A percentile compares a stretch with the other conserved stretches of the same genome.
These are phyloP conservation scores for Eidolon dupreanum DNA, from an alignment of 2,797 vertebrate genomes.

Conservation along the genomic window DNA sequence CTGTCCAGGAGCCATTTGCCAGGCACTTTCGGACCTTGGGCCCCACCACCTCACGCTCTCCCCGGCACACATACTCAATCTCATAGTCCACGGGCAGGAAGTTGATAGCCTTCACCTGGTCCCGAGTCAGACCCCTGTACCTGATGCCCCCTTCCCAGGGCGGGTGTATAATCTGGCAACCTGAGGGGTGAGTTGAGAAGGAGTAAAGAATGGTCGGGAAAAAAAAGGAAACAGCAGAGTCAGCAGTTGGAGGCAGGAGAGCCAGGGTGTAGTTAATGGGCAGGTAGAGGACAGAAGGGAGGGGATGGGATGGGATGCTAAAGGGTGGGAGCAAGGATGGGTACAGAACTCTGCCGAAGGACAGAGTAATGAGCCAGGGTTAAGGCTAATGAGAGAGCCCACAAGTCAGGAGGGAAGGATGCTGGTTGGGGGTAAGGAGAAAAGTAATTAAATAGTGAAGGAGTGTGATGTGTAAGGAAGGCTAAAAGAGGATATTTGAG, in stretches of 20 bases:
- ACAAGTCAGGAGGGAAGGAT: not conserved
- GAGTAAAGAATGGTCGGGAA: not conserved
- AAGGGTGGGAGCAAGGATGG: not conserved
- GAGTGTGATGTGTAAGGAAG: not conserved
- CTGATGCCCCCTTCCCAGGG: slow-evolving; percentile 95
- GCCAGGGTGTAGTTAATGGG: slow-evolving; percentile 37
- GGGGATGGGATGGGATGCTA: not conserved
- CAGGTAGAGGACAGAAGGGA: not conserved
- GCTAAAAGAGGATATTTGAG: not conserved
- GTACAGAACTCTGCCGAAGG: not conserved
- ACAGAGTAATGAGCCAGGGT: not conserved
- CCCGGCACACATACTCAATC: slow-evolving; percentile 96
- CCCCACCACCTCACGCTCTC: slow-evolving; percentile 93
- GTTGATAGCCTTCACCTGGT: slow-evolving; percentile 93
- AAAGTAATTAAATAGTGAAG: not conserved
- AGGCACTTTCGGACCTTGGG: slow-evolving; percentile 96
- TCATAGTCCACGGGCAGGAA: slow-evolving; percentile 96
- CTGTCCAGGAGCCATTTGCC: slow-evolving; percentile 93
- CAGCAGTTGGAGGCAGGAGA: not conserved
- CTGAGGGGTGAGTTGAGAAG: slow-evolving; percentile 79
- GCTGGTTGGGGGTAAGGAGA: not conserved
- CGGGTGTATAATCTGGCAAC: slow-evolving; percentile 94
- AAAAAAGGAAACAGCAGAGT: not conserved
- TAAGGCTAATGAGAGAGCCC: not conserved
- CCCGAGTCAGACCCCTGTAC: slow-evolving; percentile 94